A percentile compares a stretch with the other conserved stretches of the same genome.
phyloP scores from a whole-genome alignment of 2,888 invertebrate genomes.

The Gibbula magus region DNA sequence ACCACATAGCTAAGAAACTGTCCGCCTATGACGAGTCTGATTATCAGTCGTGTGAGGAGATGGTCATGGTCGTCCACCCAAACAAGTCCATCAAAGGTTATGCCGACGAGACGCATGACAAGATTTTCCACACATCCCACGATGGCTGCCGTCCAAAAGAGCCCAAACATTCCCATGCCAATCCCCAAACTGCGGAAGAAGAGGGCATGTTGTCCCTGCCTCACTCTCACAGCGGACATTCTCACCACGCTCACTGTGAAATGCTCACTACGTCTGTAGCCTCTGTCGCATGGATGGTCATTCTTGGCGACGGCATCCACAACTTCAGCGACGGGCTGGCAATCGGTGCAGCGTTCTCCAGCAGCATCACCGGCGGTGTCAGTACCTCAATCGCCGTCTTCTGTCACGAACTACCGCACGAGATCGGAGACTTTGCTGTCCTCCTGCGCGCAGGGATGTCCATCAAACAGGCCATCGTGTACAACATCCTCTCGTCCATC shows the following conservation, averaged over 20 bases:
- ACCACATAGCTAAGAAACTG: neutral
- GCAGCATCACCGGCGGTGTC: conserved; percentile 90
- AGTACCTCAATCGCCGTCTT: conserved; percentile 95
- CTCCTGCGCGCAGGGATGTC: conserved; percentile 94
- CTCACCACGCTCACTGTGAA: conserved; percentile 46
- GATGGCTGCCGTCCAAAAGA: conserved; percentile 10
- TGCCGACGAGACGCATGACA: conserved; percentile 49
- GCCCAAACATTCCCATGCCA: neutral
- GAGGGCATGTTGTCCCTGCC: conserved; percentile 44
- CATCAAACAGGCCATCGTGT: conserved; percentile 90
- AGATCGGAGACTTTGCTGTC: conserved; percentile 95
- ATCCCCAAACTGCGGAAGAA: conserved; percentile 11
- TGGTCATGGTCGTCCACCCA: conserved; percentile 67
- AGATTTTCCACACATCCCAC: conserved; percentile 33
- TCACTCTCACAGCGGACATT: conserved; percentile 77
- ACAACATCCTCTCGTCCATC: conserved; percentile 89
- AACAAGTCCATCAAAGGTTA: conserved; percentile 55
- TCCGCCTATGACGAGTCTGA: neutral
- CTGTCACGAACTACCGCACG: conserved; percentile 95
- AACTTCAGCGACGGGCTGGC: conserved; percentile 97
- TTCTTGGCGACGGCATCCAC: conserved; percentile 96
- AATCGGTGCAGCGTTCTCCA: conserved; percentile 92
- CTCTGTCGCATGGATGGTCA: conserved; percentile 96
- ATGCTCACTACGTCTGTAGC: conserved; percentile 81
- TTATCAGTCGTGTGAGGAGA: conserved; percentile 55